Evolutionary conservation across 1,140 invertebrate species (phyloP).

Genomic region (Philotrypesis tridentata): DNA sequence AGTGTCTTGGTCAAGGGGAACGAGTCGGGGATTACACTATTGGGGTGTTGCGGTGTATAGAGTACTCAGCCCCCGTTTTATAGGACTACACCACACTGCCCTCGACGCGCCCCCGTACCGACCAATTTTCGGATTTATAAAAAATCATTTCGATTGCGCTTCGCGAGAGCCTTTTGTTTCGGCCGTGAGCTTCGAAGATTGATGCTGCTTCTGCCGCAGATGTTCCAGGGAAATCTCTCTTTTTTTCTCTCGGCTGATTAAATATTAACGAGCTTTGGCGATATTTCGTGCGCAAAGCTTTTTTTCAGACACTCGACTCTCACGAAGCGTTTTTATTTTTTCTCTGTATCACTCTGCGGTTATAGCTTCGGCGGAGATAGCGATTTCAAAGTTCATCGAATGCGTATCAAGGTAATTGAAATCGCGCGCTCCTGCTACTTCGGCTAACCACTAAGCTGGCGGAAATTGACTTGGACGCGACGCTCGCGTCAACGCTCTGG

Average conservation of each 20-base stretch:
- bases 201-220: background rate
- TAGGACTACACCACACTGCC: background rate
- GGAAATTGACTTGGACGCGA: conserved; percentile 47
- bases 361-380: background rate
- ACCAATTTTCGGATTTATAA: conserved; percentile 23
- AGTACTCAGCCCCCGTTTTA: background rate
- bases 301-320: too few relatives aligned
- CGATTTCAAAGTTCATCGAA: conserved; percentile 40
- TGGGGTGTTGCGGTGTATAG: background rate
- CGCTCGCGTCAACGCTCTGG: conserved; percentile 26
- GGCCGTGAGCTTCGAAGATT: background rate
- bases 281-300: too few relatives aligned
- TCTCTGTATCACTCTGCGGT: background rate
- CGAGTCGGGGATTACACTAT: background rate
- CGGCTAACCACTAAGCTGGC: conserved; percentile 31
- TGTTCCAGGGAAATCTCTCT: background rate
- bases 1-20: conserved; percentile 68
- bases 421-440: background rate
- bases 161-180: background rate
- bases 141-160: conserved; percentile 27
- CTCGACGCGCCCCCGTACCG: background rate
- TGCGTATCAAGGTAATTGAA: conserved; percentile 46
- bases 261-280: background rate
- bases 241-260: background rate
- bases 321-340: background rate